Evolutionary conservation across 2,888 invertebrate species (phyloP).

Genomic region (Argyresthia goedartella): DNA sequence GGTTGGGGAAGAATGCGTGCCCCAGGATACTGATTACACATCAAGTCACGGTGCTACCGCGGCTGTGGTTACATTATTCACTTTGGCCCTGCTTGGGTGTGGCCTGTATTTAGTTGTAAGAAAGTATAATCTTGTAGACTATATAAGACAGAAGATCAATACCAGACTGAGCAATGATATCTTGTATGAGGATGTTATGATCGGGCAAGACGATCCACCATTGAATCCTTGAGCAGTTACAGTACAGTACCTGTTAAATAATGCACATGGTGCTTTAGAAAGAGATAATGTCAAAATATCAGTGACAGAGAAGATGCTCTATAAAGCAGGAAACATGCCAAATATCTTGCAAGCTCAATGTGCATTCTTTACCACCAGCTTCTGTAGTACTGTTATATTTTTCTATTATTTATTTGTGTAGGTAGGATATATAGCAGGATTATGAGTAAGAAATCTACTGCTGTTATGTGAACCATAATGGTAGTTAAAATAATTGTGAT

Average conservation of each 20-base stretch:
- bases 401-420: not conserved
- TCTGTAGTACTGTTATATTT: not conserved
- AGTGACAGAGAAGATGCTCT: too few species aligned
- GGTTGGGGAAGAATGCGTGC: slow-evolving; percentile 34
- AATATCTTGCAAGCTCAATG: too few species aligned
- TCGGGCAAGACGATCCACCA: slow-evolving; percentile 64
- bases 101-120: slow-evolving; percentile 52
- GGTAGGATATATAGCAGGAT: not conserved
- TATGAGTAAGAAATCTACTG: too few species aligned
- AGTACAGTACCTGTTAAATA: too few species aligned
- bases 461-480: too few species aligned
- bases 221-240: slow-evolving; percentile 38
- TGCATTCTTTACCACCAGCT: too few species aligned
- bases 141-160: slow-evolving; percentile 47
- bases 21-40: slow-evolving; percentile 15
- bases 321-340: too few species aligned
- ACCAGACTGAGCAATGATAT: slow-evolving; percentile 48
- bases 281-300: too few species aligned
- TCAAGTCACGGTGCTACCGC: slow-evolving; percentile 33
- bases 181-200: slow-evolving; percentile 69
- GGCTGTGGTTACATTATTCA: slow-evolving; percentile 44
- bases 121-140: slow-evolving; percentile 56
- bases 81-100: slow-evolving; percentile 43
- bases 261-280: too few species aligned
- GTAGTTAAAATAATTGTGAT: too few species aligned